phyloP scores from a whole-genome alignment of 2,888 invertebrate genomes.

The Empis livida region DNA sequence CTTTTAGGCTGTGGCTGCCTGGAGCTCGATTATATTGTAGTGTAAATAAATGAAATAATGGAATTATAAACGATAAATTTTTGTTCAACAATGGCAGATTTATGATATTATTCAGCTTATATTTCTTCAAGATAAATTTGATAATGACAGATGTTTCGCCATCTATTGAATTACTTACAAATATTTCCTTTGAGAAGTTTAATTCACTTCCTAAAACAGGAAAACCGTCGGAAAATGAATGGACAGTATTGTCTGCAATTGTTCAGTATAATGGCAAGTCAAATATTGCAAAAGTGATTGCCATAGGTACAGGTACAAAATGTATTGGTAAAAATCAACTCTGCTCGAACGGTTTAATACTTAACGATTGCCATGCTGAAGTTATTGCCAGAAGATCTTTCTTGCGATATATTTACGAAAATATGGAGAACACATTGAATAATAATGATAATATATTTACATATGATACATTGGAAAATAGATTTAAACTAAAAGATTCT shows the following conservation, averaged over 20 bases:
- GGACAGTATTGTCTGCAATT: conserved; percentile 73
- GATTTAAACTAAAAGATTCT: conserved; percentile 41
- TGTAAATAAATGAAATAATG: too few species aligned
- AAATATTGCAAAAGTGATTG: conserved; percentile 44
- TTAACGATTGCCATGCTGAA: conserved; percentile 91
- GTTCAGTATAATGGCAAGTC: conserved; percentile 39
- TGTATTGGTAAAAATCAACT: conserved; percentile 65
- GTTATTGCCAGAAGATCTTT: conserved; percentile 73
- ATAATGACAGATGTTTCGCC: too few species aligned
- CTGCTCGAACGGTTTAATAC: conserved; percentile 50
- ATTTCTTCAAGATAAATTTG: too few species aligned
- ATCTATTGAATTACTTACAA: background rate
- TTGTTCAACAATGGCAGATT: too few species aligned
- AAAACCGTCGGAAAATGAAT: conserved; percentile 39
- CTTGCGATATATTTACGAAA: conserved; percentile 57
- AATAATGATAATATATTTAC: conserved; percentile 25
- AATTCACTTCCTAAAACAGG: background rate
- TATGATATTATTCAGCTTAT: too few species aligned
- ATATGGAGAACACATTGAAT: conserved; percentile 37
- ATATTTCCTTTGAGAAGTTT: background rate
- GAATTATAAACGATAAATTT: too few species aligned
- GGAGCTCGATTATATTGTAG: too few species aligned
- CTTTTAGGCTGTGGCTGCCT: too few species aligned
- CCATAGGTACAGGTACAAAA: conserved; percentile 86
- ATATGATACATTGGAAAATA: conserved; percentile 21